phyloP scores from a whole-genome alignment of 2,113 vertebrate genomes.

The Dissostichus mawsoni region DNA sequence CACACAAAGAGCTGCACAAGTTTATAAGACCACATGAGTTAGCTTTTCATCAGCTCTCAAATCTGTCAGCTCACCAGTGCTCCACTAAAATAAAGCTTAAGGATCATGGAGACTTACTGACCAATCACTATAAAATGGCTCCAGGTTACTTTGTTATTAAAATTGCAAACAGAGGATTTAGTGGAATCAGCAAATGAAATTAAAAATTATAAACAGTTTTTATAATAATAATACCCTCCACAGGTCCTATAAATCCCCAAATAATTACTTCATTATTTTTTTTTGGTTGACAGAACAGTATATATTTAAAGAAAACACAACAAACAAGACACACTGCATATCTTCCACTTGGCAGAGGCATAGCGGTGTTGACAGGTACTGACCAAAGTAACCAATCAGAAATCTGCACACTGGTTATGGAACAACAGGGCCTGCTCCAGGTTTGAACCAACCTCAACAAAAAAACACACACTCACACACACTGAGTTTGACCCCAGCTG shows the following conservation, averaged over 20 bases:
- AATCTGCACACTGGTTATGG: not conserved
- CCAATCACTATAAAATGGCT: conserved; percentile 13
- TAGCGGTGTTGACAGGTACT: not conserved
- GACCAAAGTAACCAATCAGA: not conserved
- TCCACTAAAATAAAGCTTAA: not conserved
- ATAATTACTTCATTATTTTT: not conserved
- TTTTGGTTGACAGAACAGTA: not conserved
- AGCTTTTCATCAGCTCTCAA: not conserved
- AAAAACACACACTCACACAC: not conserved
- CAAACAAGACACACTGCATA: not conserved
- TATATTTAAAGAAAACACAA: conserved; percentile 18
- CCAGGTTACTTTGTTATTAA: conserved; percentile 21
- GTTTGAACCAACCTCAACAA: not conserved
- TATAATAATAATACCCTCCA: conserved; percentile 6
- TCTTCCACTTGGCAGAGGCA: not conserved
- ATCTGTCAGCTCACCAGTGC: not conserved
- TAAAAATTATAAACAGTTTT: not conserved
- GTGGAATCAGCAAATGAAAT: not conserved
- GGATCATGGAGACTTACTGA: not conserved
- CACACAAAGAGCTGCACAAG: not conserved
- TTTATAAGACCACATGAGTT: not conserved
- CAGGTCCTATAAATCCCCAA: not conserved
- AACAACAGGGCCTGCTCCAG: not conserved
- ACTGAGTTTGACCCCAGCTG: conserved; percentile 20
- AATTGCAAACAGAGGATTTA: conserved; percentile 20